These are phyloP conservation scores for Anarhynchus alexandrinus DNA, from an alignment of 2,113 vertebrate species.

Conservation along the genomic window DNA sequence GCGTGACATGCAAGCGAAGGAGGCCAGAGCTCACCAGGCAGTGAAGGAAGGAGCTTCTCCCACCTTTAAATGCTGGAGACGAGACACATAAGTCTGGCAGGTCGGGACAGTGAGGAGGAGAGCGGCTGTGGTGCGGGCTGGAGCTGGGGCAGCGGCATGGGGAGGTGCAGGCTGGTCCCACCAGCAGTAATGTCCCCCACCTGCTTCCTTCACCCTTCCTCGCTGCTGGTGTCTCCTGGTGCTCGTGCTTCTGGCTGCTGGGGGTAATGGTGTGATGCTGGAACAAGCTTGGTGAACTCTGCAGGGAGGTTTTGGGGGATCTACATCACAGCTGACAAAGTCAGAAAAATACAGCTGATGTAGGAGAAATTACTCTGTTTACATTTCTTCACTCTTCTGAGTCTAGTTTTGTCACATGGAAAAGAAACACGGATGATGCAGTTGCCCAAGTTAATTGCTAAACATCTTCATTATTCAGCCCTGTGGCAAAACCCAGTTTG, in stretches of 20 bases:
- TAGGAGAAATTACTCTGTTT: background rate
- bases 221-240: fast-evolving
- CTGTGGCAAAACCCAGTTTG: background rate
- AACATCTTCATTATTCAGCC: background rate
- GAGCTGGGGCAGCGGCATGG: background rate
- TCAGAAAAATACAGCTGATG: background rate
- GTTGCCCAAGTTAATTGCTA: background rate
- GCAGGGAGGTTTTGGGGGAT: too few relatives aligned
- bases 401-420: background rate
- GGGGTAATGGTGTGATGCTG: fast-evolving
- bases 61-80: background rate
- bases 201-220: background rate
- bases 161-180: background rate
- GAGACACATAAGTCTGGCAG: background rate
- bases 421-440: background rate
- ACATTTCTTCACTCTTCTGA: background rate
- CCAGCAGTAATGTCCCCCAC: background rate
- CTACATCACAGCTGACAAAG: background rate
- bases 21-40: background rate
- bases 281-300: background rate
- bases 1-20: fast-evolving
- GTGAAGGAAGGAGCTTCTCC: background rate
- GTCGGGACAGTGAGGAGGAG: fast-evolving
- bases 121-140: background rate
- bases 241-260: fast-evolving